phyloP scores from a whole-genome alignment of 2,113 vertebrate species.

The Chelonoidis abingdonii region DNA sequence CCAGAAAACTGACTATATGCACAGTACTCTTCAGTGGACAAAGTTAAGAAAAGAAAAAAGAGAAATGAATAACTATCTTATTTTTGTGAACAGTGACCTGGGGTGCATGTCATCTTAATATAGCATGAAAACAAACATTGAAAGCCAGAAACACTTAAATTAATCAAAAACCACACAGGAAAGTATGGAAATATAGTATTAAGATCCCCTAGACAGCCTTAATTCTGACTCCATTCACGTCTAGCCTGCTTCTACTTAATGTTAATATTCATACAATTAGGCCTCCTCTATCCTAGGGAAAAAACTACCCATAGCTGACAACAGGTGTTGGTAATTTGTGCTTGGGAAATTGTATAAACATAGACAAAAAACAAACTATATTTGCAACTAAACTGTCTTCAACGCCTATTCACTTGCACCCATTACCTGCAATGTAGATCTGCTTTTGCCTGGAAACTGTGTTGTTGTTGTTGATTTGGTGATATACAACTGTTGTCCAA shows the following conservation, averaged over 20 bases:
- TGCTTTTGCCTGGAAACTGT: not conserved
- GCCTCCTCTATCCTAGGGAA: not conserved
- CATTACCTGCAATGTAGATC: not conserved
- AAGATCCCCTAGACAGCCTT: not conserved
- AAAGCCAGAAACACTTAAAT: not conserved
- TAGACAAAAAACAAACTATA: accelerated
- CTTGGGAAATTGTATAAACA: not conserved
- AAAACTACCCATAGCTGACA: not conserved
- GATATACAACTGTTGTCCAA: not conserved
- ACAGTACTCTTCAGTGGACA: not conserved
- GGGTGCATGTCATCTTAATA: not conserved
- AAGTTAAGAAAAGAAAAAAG: not conserved
- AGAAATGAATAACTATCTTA: not conserved
- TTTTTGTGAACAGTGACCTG: not conserved
- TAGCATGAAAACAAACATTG: not conserved
- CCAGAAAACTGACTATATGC: not conserved
- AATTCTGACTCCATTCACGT: not conserved
- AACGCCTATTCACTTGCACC: not conserved
- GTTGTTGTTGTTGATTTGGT: not conserved
- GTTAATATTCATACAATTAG: not conserved
- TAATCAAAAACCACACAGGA: not conserved
- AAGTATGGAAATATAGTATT: not conserved
- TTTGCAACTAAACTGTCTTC: not conserved
- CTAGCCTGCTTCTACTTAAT: not conserved
- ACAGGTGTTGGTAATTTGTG: not conserved